These are phyloP conservation scores for Enhydra lutris DNA, from an alignment of 2,113 vertebrate species.

Conservation along the genomic window DNA sequence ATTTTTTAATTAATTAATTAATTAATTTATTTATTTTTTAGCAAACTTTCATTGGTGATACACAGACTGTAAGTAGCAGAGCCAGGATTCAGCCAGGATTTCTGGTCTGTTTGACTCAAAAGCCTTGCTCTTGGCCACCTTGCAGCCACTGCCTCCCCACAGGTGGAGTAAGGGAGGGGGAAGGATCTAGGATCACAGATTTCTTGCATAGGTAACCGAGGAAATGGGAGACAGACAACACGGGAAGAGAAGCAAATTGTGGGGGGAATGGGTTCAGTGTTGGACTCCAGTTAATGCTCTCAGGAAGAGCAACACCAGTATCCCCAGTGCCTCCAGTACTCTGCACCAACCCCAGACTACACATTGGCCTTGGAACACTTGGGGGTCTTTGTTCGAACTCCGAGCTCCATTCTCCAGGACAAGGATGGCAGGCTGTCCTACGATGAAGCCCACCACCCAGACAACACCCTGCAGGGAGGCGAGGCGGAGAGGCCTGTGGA, in stretches of 20 bases:
- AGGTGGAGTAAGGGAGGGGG: not conserved
- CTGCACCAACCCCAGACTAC: not conserved
- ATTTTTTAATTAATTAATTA: no score
- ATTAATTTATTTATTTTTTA: not conserved
- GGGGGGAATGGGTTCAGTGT: not conserved
- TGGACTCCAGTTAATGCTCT: not conserved
- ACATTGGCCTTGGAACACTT: not conserved
- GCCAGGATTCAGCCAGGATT: not conserved
- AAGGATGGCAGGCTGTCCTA: not conserved
- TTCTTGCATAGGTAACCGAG: not conserved
- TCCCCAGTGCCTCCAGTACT: not conserved
- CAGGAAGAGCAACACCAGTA: not conserved
- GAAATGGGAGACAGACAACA: not conserved
- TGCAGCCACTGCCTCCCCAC: not conserved
- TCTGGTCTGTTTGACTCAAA: not conserved
- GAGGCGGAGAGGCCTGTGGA: not conserved
- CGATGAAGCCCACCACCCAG: not conserved
- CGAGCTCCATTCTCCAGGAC: not conserved
- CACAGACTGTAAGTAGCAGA: not conserved
- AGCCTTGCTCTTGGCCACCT: not conserved
- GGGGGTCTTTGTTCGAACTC: not conserved
- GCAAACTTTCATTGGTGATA: not conserved
- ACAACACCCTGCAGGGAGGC: not conserved
- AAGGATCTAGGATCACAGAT: not conserved
- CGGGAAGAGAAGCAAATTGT: not conserved